A percentile compares a stretch with the other conserved stretches of the same genome.
Conservation (phyloP, 2,113 vertebrate species). For the Cebidichthys violaceus region DNA sequence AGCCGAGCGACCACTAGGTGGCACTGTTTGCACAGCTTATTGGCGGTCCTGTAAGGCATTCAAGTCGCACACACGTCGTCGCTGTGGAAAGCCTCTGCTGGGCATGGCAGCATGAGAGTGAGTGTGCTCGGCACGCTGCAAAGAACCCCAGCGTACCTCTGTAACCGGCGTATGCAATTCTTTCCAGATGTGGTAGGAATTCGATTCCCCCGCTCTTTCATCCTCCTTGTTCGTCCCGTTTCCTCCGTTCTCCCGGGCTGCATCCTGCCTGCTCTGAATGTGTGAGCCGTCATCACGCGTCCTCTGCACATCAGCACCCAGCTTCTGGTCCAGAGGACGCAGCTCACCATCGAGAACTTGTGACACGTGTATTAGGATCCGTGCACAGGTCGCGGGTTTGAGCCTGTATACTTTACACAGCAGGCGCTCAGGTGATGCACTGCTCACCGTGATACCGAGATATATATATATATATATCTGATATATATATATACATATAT, state of each 20-base stretch:
- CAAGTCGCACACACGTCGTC: constrained; percentile 26
- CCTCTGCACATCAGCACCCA: constrained; percentile 31
- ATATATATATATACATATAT: too few species aligned
- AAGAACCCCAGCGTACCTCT: constrained; percentile 50
- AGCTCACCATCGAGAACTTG: neutral
- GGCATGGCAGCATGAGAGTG: neutral
- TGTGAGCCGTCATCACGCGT: constrained; percentile 14
- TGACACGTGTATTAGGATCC: constrained; percentile 7
- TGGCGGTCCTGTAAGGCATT: constrained; percentile 22
- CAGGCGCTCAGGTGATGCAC: constrained; percentile 35
- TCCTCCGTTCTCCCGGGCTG: neutral
- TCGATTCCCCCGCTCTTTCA: constrained; percentile 11
- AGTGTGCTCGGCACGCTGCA: constrained; percentile 27
- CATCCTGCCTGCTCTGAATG: constrained; percentile 9
- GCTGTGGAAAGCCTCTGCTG: constrained; percentile 1
- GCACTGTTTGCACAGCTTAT: constrained; percentile 41
- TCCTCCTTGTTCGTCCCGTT: constrained; percentile 34
- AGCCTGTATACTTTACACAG: neutral
- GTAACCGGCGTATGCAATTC: constrained; percentile 29
- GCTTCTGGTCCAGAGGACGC: constrained; percentile 17
- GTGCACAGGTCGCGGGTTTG: neutral
- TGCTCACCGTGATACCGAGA: constrained; percentile 1
- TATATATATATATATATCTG: too few species aligned
- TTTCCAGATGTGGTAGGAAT: constrained; percentile 60
- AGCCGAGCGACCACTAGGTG: constrained; percentile 61